phyloP scores from a whole-genome alignment of 2,113 vertebrate species.

The Hippocampus guttulatus region DNA sequence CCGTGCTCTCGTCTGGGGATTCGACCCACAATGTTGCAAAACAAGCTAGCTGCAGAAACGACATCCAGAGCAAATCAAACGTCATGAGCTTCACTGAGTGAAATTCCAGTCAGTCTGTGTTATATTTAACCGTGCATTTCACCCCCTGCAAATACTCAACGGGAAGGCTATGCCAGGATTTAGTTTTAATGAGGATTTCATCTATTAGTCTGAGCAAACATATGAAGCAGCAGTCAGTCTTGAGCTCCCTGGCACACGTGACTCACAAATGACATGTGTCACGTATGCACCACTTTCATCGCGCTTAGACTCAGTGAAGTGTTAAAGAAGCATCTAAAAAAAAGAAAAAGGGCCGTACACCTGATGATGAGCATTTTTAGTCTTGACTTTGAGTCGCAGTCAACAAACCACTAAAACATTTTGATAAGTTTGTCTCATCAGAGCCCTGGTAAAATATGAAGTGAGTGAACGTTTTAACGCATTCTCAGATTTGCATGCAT shows the following conservation, averaged over 20 bases:
- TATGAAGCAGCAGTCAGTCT: neutral
- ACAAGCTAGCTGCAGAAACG: neutral
- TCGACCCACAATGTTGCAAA: neutral
- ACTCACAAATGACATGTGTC: neutral
- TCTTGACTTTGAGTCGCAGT: neutral
- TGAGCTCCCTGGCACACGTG: neutral
- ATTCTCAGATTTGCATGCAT: neutral
- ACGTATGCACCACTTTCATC: slow-evolving; percentile 2
- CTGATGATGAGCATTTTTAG: slow-evolving; percentile 32
- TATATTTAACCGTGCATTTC: neutral
- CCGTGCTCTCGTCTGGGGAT: neutral
- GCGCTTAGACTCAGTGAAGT: neutral
- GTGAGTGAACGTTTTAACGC: neutral
- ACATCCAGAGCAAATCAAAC: neutral
- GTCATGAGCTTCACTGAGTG: neutral
- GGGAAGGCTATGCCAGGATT: neutral
- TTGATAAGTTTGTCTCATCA: neutral
- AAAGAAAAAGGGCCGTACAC: neutral
- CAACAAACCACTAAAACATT: neutral
- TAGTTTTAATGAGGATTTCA: slow-evolving; percentile 16
- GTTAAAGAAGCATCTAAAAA: slow-evolving; percentile 5
- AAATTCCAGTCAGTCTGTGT: neutral
- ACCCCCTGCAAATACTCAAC: neutral
- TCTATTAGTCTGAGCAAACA: slow-evolving; percentile 6
- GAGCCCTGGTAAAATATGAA: neutral